Base-by-base conservation (phyloP, 1,140 invertebrate genomes). In the Helicoverpa zea region DNA sequence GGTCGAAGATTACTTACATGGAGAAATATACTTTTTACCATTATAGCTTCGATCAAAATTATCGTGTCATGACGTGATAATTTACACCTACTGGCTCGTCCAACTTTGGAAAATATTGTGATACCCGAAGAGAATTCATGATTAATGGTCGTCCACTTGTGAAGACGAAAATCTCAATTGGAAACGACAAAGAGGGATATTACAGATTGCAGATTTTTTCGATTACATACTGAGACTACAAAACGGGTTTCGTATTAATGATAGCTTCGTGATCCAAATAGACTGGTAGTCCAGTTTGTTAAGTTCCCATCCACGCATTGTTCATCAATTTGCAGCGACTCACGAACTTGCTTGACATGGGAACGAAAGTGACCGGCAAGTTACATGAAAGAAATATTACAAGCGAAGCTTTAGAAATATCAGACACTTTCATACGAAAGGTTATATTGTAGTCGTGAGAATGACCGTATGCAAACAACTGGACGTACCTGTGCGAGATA, bases 381-480 rank as follows among this genome's bases (percentile, higher is more conserved):
- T 52, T 81, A 82, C 52, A 73, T 88, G 58, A 86, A 81, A 88
- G 61, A 85, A 81, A 87, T 84, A 84, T 84, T 84, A 86, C 29
- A 29, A 82, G 82, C 79, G 78, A 77, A 73, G 84, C 83, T 86
- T 86, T 87, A 84, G 79, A 89, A 84, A 87, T 86, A 89, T 87
- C 87, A 83, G 84, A 81, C 84, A 84, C 87, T 92, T 90, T 91
- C 88, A 84, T 88, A 85, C 73, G 74, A 91, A 89, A 90, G 87
- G 88, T 91, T 88, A 86, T 79, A 76, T 87, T 84, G 82, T 86
- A 82, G 79, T 82, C 90, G 92, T 94, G 92, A 89, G 92, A 94
- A 78, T 49, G 75, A 86, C 86, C 84, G 70, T 79, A 87, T 87
- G 85, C 85, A 90, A 90, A 88, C 84, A 85, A 68, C 68, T 70